Evolutionary conservation across 2,113 vertebrate genomes (phyloP).

Genomic region (Lagopus muta): DNA sequence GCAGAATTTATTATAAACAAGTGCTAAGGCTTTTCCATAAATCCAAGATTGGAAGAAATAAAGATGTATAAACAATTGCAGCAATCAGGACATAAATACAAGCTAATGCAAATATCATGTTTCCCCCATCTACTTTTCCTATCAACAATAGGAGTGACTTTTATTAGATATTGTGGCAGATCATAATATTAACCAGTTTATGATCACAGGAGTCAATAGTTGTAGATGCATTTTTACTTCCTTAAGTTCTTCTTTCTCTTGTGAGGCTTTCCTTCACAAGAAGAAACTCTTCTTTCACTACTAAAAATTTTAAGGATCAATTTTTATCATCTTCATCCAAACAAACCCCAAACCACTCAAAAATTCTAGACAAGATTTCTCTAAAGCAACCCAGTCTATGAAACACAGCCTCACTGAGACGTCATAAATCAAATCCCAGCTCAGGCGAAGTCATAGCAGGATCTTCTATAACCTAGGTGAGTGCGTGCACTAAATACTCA

Average conservation of each 20-base stretch:
- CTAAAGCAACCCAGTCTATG: background rate
- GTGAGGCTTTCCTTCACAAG: background rate
- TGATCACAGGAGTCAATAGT: background rate
- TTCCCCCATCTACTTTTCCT: background rate
- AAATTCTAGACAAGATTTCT: background rate
- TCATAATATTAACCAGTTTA: background rate
- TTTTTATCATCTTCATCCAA: background rate
- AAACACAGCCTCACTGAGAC: background rate
- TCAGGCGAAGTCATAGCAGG: background rate
- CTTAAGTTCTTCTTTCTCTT: background rate
- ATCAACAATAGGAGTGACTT: background rate
- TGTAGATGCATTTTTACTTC: background rate
- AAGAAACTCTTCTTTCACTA: background rate
- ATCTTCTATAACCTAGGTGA: background rate
- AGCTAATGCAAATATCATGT: background rate
- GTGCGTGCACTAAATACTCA: conserved; percentile 9
- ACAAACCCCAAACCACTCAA: background rate
- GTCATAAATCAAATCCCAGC: background rate
- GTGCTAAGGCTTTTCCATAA: background rate
- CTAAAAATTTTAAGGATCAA: accelerated
- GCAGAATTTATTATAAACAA: conserved; percentile 30
- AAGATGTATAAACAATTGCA: background rate
- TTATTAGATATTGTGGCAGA: background rate
- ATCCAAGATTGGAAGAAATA: background rate
- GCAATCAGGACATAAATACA: background rate